phyloP scores from a whole-genome alignment of 2,113 vertebrate species.

The Paramormyrops kingsleyae region DNA sequence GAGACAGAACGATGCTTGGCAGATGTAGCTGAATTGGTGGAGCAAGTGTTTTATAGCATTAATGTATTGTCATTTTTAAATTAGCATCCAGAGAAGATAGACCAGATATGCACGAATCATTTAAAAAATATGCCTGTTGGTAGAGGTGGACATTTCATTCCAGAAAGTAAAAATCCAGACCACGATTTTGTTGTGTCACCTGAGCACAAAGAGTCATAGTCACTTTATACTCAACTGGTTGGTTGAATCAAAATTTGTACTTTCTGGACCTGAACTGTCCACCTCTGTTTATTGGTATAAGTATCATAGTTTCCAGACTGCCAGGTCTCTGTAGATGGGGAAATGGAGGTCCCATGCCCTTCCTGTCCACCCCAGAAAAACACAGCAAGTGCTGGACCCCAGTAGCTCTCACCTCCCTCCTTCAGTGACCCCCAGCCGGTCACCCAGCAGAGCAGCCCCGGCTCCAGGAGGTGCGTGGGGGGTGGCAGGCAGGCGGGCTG shows the following conservation, averaged over 20 bases:
- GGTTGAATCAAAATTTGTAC: not conserved
- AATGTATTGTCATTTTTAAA: not conserved
- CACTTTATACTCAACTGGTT: not conserved
- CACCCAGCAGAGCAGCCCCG: conserved; percentile 83
- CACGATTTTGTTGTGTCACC: not conserved
- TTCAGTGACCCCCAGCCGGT: conserved; percentile 81
- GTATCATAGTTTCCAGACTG: not conserved
- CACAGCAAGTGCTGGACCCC: not conserved
- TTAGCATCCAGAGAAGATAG: not conserved
- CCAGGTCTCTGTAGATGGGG: not conserved
- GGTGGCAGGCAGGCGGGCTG: conserved; percentile 78
- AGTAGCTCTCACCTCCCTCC: conserved; percentile 67
- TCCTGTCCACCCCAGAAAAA: not conserved
- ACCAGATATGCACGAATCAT: not conserved
- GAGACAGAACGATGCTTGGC: not conserved
- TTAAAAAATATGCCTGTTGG: not conserved
- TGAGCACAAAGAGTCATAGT: not conserved
- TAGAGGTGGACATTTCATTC: not conserved
- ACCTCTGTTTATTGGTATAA: not conserved
- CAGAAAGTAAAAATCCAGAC: not conserved
- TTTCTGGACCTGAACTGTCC: not conserved
- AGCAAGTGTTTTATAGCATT: not conserved
- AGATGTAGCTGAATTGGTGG: not conserved
- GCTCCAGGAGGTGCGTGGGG: conserved; percentile 72
- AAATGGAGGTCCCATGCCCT: not conserved